Evolutionary conservation across 2,113 vertebrate genomes (phyloP).

Genomic region (Boleophthalmus pectinirostris): DNA sequence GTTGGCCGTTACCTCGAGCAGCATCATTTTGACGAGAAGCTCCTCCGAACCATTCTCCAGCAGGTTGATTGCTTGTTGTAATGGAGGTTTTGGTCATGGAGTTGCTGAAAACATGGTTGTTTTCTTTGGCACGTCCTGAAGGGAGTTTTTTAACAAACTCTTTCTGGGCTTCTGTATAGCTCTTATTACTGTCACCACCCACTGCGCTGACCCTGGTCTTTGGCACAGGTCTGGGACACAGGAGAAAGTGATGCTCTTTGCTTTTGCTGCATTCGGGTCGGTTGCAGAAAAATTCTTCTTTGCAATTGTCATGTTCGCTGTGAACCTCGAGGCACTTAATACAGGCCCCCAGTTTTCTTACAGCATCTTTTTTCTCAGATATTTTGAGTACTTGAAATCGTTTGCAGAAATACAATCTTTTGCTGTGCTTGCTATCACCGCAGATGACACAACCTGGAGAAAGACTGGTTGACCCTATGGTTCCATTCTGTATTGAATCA

Average conservation of each 20-base stretch:
- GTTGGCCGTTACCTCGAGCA: background rate
- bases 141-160: background rate
- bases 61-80: background rate
- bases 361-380: background rate
- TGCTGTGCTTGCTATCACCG: background rate
- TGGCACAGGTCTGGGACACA: background rate
- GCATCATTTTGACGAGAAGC: background rate
- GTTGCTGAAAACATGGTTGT: background rate
- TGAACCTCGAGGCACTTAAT: background rate
- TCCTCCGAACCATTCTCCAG: background rate
- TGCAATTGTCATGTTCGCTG: background rate
- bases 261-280: background rate
- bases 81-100: background rate
- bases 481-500: background rate
- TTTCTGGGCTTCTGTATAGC: background rate
- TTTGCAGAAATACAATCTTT: background rate
- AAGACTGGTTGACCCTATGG: too few relatives aligned
- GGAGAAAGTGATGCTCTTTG: background rate
- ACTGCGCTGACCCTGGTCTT: background rate
- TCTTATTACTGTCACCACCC: background rate
- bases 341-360: background rate
- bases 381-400: background rate
- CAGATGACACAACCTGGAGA: background rate
- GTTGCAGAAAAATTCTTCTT: background rate
- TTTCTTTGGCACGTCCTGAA: background rate